Conservation (phyloP, 2,113 vertebrate species). For the Chrysochloris asiatica region DNA sequence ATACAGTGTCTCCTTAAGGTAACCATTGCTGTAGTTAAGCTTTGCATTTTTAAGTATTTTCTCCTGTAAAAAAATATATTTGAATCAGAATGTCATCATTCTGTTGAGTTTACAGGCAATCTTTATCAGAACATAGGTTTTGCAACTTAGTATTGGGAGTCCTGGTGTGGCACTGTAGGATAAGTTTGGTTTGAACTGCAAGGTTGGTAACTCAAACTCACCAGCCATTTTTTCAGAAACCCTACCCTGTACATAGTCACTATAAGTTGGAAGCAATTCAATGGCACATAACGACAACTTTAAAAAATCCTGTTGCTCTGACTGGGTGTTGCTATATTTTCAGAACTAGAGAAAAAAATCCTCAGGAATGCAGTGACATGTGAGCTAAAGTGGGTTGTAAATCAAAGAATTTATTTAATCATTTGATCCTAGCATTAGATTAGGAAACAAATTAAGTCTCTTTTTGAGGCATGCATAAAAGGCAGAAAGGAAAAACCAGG, state of each 20-base stretch:
- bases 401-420: constrained; percentile 60
- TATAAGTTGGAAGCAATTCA: no score
- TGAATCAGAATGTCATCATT: constrained; percentile 32
- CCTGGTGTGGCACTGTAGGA: no score
- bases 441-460: constrained; percentile 61
- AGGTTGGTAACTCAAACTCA: no score
- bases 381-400: constrained; percentile 63
- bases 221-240: no score
- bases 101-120: constrained; percentile 50
- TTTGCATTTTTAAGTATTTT: constrained; percentile 38
- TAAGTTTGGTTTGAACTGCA: no score
- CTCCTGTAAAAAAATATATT: constrained; percentile 25
- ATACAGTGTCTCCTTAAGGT: constrained; percentile 93
- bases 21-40: constrained; percentile 68
- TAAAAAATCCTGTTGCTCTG: constrained; percentile 48
- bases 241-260: no score
- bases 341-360: constrained; percentile 18
- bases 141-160: constrained; percentile 66
- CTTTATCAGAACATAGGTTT: constrained; percentile 57
- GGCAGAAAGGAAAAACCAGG: constrained; percentile 48
- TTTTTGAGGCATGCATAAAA: constrained; percentile 30
- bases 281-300: no score
- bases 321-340: constrained; percentile 34
- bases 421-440: constrained; percentile 60
- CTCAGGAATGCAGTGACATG: constrained; percentile 49